A percentile compares a stretch with the other conserved stretches of the same genome.
These are phyloP conservation scores for Ptychoptera contaminata DNA, from an alignment of 2,888 invertebrate species.

Conservation along the genomic window DNA sequence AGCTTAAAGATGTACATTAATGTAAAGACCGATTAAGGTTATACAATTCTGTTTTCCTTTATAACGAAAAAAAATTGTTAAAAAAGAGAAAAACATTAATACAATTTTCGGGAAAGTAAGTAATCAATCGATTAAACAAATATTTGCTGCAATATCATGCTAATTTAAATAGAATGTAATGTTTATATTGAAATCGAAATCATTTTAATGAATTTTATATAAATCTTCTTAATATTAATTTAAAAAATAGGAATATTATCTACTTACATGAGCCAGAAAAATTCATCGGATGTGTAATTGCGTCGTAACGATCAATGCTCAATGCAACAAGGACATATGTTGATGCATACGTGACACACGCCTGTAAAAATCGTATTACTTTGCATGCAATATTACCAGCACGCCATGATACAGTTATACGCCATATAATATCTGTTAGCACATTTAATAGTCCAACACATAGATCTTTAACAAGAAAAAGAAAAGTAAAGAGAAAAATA, in stretches of 20 bases:
- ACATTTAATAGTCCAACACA: constrained; percentile 78
- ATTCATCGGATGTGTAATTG: constrained; percentile 89
- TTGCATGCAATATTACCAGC: constrained; percentile 83
- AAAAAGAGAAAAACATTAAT: no score
- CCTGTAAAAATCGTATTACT: constrained; percentile 69
- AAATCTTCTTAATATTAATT: no score
- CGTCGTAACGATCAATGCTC: constrained; percentile 85
- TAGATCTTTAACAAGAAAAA: constrained; percentile 49
- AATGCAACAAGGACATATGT: constrained; percentile 85
- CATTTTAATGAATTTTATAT: no score
- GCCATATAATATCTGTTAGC: constrained; percentile 78
- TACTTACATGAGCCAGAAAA: constrained; percentile 87
- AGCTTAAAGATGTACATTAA: no score
- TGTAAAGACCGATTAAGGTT: no score
- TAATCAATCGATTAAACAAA: no score
- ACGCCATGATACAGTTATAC: constrained; percentile 76
- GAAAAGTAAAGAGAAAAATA: constrained; percentile 3
- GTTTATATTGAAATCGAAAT: no score
- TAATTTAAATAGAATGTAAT: no score
- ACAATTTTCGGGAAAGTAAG: no score
- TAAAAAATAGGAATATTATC: neutral
- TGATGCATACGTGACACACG: constrained; percentile 79
- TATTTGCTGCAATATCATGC: no score
- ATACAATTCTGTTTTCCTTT: no score
- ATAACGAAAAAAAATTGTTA: no score